Evolutionary conservation across 23 tunicate species (phyloP).

Genomic region (Phallusia fumigata): DNA sequence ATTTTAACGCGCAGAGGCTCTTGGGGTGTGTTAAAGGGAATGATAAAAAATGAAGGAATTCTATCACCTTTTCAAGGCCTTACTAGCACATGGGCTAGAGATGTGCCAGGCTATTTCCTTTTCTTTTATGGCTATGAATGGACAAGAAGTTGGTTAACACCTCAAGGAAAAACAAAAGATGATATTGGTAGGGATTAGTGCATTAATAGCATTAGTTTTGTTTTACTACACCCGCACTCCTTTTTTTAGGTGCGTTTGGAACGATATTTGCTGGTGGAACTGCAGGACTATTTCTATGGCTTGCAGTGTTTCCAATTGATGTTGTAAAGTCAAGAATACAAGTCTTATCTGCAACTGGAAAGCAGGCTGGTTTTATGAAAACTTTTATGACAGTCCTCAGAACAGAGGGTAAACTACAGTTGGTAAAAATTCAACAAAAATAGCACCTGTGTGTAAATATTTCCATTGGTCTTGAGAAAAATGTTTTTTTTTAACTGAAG

Average conservation of each 20-base stretch:
- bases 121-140: slow-evolving; percentile 91
- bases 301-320: slow-evolving; percentile 81
- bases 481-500: no score
- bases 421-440: no score
- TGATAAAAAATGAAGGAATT: slow-evolving; percentile 68
- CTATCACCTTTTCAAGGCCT: slow-evolving; percentile 60
- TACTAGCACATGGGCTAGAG: slow-evolving; percentile 87
- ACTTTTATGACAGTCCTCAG: slow-evolving; percentile 44
- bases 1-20: slow-evolving; percentile 31
- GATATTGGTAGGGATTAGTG: slow-evolving; percentile 50
- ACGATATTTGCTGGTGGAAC: slow-evolving; percentile 93
- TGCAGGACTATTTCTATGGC: slow-evolving; percentile 90
- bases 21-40: slow-evolving; percentile 39
- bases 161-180: slow-evolving; percentile 74
- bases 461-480: no score
- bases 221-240: background rate
- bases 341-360: slow-evolving; percentile 75
- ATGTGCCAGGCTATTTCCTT: slow-evolving; percentile 87
- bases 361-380: slow-evolving; percentile 62
- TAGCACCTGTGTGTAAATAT: no score
- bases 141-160: slow-evolving; percentile 50
- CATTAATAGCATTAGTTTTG: background rate
- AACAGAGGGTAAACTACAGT: slow-evolving; percentile 55
- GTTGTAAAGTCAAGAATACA: slow-evolving; percentile 91
- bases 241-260: slow-evolving; percentile 39